Evolutionary conservation across 2,797 vertebrate genomes (phyloP).

Genomic region (Gallinago solitaria): DNA sequence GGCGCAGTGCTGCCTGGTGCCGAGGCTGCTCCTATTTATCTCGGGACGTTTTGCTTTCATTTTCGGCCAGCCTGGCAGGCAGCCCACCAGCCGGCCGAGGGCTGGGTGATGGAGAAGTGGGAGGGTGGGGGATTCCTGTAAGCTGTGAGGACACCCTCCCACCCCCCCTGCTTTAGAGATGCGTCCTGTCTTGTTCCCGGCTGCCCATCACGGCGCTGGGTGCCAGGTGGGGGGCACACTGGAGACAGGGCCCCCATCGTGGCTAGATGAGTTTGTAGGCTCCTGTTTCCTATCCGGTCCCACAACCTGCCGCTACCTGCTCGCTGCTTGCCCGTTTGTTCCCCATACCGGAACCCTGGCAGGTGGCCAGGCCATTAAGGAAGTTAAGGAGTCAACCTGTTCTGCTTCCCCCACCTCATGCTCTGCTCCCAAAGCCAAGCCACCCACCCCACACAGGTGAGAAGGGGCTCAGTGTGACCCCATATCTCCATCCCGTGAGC

Average conservation of each 20-base stretch:
- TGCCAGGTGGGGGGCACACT: neutral
- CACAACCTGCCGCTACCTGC: neutral
- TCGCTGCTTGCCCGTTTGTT: neutral
- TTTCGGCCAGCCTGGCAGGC: slow-evolving; percentile 38
- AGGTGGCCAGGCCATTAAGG: neutral
- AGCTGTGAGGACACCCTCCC: neutral
- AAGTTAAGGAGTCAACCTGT: neutral
- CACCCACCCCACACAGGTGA: neutral
- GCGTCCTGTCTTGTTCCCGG: slow-evolving; percentile 27
- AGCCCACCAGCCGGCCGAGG: neutral
- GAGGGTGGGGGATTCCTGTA: slow-evolving; percentile 55
- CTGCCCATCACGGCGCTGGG: accelerated
- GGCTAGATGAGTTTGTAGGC: neutral
- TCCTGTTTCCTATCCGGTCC: neutral
- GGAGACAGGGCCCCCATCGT: neutral
- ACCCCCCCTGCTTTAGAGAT: neutral
- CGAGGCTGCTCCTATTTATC: slow-evolving; percentile 47
- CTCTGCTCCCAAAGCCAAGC: neutral
- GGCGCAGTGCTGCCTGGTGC: neutral
- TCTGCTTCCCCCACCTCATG: accelerated
- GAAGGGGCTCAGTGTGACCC: neutral
- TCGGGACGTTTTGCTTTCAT: slow-evolving; percentile 24
- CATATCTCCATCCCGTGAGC: neutral
- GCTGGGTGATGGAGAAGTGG: neutral
- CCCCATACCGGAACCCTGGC: neutral